phyloP scores from a whole-genome alignment of 2,797 vertebrate species.

The Acrossocheilus fasciatus region DNA sequence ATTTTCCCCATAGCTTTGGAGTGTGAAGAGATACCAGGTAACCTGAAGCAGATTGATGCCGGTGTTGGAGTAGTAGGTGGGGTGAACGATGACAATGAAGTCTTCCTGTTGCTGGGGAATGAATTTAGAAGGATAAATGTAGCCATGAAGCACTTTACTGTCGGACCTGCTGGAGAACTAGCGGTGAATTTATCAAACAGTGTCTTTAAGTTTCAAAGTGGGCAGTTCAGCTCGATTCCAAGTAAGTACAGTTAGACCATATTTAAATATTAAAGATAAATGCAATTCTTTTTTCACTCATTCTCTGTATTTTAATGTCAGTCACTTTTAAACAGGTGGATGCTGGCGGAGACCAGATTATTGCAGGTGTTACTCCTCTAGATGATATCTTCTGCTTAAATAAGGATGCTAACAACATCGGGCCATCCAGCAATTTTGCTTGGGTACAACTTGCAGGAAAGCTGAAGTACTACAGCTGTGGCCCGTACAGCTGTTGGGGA shows the following conservation, averaged over 20 bases:
- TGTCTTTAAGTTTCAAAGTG: constrained; percentile 50
- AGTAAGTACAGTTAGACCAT: too few relatives aligned
- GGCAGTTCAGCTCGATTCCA: background rate
- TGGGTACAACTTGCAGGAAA: too few relatives aligned
- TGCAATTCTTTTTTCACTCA: too few relatives aligned
- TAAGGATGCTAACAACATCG: too few relatives aligned
- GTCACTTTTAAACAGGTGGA: too few relatives aligned
- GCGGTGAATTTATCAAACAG: background rate
- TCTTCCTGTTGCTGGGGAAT: background rate
- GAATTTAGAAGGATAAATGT: constrained; percentile 20
- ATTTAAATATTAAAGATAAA: too few relatives aligned
- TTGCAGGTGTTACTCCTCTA: too few relatives aligned
- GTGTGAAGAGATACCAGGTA: constrained; percentile 2
- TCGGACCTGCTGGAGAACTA: constrained; percentile 61
- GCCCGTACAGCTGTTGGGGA: constrained; percentile 64
- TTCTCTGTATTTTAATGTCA: too few relatives aligned
- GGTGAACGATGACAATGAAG: background rate
- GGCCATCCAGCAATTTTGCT: too few relatives aligned
- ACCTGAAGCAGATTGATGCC: constrained; percentile 62
- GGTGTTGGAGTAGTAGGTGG: constrained; percentile 52
- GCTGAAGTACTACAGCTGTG: constrained; percentile 57
- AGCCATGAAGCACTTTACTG: constrained; percentile 52
- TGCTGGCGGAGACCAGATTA: too few relatives aligned
- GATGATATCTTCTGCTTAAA: too few relatives aligned
- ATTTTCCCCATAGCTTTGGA: background rate